Evolutionary conservation across 92 coral and sea anemone genomes (phyloP), one percentile per base, ranked within the genome.

Genomic region (Porites rus): DNA sequence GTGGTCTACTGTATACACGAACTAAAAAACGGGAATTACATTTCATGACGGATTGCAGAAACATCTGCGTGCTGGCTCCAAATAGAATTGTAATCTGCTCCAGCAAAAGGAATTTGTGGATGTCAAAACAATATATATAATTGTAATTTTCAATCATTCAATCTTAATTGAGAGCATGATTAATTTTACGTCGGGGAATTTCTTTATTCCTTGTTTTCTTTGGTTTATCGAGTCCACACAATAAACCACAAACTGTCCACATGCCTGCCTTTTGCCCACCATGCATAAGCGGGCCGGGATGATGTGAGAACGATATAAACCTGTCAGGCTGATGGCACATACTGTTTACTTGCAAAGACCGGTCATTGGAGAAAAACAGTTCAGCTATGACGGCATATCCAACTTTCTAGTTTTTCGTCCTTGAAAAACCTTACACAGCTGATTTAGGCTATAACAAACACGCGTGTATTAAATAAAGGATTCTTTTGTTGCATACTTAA

Each of bases 401-500:
- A 10, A 14, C 62, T 10, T 13, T 4, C 16, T 52, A 3, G 7
- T 10, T 6, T 17, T 20, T 19, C 7, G 22, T 38, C 17, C 28
- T 43, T 4, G 13, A 70, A 19, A 50, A 10, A 1, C 14, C 19
- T 17, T 46, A 38, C 52, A 18, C 25, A 51, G 16, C 21, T 0
- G 71, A 66, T 65, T 66, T 20, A 67, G 14, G 14, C 16, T 8
- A 59, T n/a, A 14, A 67, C 46, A 38, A 38, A 38, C 46, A 38
- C 14, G 7, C 13, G n/a, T 16, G 13, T 11, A 1, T n/a, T 11
- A 7, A n/a, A 31, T 43, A 52, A 50, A 79, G 74, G 4, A 67
- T 4, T 51, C 63, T 51, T 79, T 79, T 66, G 74, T 79, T 66
- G 43, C 74, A 79, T 79, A 79, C 74, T 52, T 22, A 65, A 79